phyloP scores from a whole-genome alignment of 2,797 vertebrate genomes.

The Coreius guichenoti region DNA sequence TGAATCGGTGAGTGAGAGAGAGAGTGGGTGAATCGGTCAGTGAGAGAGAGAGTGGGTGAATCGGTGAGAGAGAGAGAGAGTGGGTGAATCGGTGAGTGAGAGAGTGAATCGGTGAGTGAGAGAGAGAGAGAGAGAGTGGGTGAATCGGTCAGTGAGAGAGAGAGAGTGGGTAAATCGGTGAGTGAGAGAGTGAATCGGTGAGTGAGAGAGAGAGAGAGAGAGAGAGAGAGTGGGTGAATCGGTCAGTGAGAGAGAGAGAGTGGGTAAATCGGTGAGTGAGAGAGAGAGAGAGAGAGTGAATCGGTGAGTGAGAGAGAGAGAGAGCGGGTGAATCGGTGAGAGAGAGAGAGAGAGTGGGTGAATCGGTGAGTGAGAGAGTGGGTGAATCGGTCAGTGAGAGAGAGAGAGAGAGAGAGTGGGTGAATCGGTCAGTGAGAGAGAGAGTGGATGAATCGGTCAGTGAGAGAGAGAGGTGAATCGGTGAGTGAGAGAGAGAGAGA shows the following conservation, averaged over 20 bases:
- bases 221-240: rapidly evolving
- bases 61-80: not conserved
- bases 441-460: not conserved
- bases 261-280: not conserved
- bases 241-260: not conserved
- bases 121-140: rapidly evolving
- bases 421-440: not conserved
- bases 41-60: no score
- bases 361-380: not conserved
- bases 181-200: not conserved
- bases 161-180: not conserved
- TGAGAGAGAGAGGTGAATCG: rapidly evolving
- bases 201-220: rapidly evolving
- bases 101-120: rapidly evolving
- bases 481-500: no score
- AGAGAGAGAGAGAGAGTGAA: no score
- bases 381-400: rapidly evolving
- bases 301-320: rapidly evolving
- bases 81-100: no score
- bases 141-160: not conserved
- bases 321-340: not conserved
- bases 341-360: not conserved
- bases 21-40: not conserved
- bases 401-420: rapidly evolving
- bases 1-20: not conserved